A percentile compares a stretch with the other conserved stretches of the same genome.
Conservation (phyloP, 1,140 invertebrate genomes). For the Lerema accius region DNA sequence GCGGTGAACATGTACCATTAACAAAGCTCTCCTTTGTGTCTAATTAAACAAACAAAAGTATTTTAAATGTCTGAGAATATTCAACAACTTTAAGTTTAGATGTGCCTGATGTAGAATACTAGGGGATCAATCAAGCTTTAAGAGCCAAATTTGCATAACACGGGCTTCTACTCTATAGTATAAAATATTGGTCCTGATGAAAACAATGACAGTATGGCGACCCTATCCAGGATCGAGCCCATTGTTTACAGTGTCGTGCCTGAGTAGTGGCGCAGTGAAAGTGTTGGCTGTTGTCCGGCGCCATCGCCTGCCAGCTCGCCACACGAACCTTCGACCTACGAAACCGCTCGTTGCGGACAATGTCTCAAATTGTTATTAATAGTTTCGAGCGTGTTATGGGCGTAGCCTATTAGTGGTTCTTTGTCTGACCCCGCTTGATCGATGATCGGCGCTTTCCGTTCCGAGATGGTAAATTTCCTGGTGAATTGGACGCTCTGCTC, state of each 20-base stretch:
- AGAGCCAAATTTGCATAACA: no score
- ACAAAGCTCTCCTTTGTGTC: no score
- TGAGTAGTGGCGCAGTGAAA: slow-evolving; percentile 36
- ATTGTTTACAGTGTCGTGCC: slow-evolving; percentile 6
- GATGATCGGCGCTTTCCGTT: slow-evolving; percentile 33
- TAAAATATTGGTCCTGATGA: no score
- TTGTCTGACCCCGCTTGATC: slow-evolving; percentile 48
- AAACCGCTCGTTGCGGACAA: slow-evolving; percentile 45
- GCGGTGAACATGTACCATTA: no score
- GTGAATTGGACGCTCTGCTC: slow-evolving; percentile 8
- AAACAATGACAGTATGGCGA: no score
- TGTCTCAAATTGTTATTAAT: slow-evolving; percentile 60
- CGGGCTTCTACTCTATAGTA: no score
- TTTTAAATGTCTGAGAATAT: no score
- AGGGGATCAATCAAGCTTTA: no score
- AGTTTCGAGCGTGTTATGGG: slow-evolving; percentile 36
- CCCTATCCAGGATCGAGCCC: neutral
- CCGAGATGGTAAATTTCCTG: slow-evolving; percentile 35
- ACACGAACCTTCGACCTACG: slow-evolving; percentile 27
- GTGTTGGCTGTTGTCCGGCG: slow-evolving; percentile 44
- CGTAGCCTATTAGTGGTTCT: slow-evolving; percentile 36
- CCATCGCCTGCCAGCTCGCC: slow-evolving; percentile 23
- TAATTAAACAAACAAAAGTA: no score
- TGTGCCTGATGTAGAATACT: no score
- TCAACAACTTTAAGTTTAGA: no score